Evolutionary conservation across 2,113 vertebrate species (phyloP).

Genomic region (Bambusicola thoracicus): DNA sequence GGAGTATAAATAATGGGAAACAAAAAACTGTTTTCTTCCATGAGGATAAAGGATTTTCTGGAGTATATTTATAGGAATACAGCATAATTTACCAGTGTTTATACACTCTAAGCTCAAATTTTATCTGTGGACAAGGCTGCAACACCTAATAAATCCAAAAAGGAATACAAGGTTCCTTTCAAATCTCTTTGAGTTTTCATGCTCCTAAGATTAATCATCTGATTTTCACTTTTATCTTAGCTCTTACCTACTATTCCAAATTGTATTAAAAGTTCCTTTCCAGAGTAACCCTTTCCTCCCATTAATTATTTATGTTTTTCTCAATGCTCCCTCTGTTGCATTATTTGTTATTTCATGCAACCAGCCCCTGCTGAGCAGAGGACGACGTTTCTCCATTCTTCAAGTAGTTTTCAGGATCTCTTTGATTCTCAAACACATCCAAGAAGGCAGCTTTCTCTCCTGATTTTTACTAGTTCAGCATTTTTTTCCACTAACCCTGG

Average conservation of each 20-base stretch:
- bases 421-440: neutral
- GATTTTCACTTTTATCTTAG: slow-evolving; percentile 29
- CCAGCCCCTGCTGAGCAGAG: neutral
- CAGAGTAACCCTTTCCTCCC: neutral
- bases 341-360: slow-evolving; percentile 2
- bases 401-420: neutral
- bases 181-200: neutral
- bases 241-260: neutral
- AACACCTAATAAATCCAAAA: slow-evolving; percentile 28
- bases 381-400: slow-evolving; percentile 18
- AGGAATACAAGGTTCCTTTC: slow-evolving; percentile 26
- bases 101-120: neutral
- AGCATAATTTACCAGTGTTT: neutral
- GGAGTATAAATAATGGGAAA: neutral
- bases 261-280: slow-evolving; percentile 24
- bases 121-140: slow-evolving; percentile 16
- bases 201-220: slow-evolving; percentile 29
- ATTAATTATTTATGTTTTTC: slow-evolving; percentile 27
- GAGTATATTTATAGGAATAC: neutral
- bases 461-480: neutral
- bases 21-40: neutral
- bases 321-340: neutral
- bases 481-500: neutral
- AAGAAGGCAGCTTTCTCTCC: neutral
- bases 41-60: slow-evolving; percentile 10